Evolutionary conservation across 2,113 vertebrate genomes (phyloP).

Genomic region (Tamias sibiricus): DNA sequence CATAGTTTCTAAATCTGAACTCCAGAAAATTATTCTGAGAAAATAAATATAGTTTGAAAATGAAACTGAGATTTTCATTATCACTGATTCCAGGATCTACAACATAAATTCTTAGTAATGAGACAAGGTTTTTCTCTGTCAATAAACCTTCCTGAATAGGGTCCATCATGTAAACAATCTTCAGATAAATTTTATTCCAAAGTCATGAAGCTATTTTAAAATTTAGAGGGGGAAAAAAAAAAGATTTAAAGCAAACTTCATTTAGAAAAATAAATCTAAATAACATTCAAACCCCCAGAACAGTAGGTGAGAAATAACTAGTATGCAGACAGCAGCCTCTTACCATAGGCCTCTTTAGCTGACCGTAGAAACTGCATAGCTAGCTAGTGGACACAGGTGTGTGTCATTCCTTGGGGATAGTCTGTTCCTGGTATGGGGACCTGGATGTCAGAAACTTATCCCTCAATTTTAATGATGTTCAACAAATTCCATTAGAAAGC

Average conservation of each 20-base stretch:
- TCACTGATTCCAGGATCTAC: background rate
- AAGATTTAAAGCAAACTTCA: slow-evolving; percentile 15
- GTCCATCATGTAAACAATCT: background rate
- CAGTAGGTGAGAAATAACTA: background rate
- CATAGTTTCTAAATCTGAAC: slow-evolving; percentile 31
- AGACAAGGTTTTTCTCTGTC: background rate
- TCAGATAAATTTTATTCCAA: slow-evolving; percentile 6
- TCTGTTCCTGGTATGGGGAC: background rate
- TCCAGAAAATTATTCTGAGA: background rate
- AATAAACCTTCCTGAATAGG: background rate
- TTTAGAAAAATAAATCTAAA: background rate
- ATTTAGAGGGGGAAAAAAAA: background rate
- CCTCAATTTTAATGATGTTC: slow-evolving; percentile 2
- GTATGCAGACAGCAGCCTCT: background rate
- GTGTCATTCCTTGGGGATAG: background rate
- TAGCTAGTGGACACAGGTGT: background rate
- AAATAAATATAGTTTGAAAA: background rate
- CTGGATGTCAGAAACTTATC: background rate
- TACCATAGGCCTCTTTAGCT: background rate
- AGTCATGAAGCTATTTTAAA: background rate
- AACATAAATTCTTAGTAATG: background rate
- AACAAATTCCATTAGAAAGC: background rate
- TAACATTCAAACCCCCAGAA: background rate
- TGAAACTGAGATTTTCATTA: background rate
- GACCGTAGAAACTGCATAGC: background rate